Evolutionary conservation across 1,140 invertebrate species (phyloP).

Genomic region (Drosophila melanica): DNA sequence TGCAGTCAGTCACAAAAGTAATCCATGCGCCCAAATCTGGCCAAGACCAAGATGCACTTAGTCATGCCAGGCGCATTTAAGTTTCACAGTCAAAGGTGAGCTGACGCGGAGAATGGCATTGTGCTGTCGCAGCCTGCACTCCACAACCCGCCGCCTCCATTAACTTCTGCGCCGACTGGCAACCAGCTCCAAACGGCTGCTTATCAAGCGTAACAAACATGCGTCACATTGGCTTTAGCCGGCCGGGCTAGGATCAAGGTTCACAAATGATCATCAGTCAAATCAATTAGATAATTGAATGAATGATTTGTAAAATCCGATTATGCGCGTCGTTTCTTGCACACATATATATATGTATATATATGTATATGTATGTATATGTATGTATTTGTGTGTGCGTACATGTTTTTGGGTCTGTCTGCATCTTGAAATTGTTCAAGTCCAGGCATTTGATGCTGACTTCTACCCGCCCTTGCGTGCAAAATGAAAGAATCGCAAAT

Average conservation of each 20-base stretch:
- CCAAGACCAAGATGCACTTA: constrained; percentile 53
- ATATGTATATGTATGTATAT: neutral
- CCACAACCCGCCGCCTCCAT: neutral
- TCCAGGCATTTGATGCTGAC: neutral
- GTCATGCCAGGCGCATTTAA: constrained; percentile 65
- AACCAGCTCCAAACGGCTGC: constrained; percentile 17
- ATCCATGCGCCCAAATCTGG: constrained; percentile 52
- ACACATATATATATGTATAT: neutral
- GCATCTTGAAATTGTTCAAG: constrained; percentile 15
- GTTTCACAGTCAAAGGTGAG: constrained; percentile 61
- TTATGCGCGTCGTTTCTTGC: constrained; percentile 55
- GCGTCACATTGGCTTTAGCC: constrained; percentile 67
- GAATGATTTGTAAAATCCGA: constrained; percentile 82
- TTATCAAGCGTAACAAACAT: constrained; percentile 78
- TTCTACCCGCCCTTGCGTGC: constrained; percentile 25
- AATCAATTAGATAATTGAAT: constrained; percentile 81
- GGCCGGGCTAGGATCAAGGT: constrained; percentile 60
- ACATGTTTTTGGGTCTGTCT: neutral
- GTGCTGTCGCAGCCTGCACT: constrained; percentile 7
- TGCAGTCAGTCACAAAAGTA: constrained; percentile 26
- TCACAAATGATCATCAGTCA: constrained; percentile 80
- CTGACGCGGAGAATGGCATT: constrained; percentile 40
- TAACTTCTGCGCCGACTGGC: constrained; percentile 16
- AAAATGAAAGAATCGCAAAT: neutral
- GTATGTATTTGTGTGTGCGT: neutral